These are phyloP conservation scores for Melanerpes formicivorus DNA, from an alignment of 2,113 vertebrate genomes.

Conservation along the genomic window DNA sequence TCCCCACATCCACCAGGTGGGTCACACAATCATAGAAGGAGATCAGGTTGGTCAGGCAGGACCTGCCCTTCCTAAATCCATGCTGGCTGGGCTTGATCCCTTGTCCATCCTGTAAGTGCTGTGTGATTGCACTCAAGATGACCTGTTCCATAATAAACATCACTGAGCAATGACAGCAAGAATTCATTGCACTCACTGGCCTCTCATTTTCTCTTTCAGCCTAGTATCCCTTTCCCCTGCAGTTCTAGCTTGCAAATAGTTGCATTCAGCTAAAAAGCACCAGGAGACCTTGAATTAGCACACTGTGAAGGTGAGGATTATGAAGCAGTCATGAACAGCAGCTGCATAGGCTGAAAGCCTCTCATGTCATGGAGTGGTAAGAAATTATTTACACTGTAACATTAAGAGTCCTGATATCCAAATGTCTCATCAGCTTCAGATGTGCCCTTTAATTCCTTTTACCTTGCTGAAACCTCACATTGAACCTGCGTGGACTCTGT, in stretches of 20 bases:
- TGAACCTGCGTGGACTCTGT: not conserved
- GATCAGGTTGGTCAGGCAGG: too few species aligned
- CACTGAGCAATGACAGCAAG: not conserved
- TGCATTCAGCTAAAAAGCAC: not conserved
- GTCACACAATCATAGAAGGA: too few species aligned
- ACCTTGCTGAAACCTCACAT: not conserved
- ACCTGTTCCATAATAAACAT: not conserved
- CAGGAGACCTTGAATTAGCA: not conserved
- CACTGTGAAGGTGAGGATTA: not conserved
- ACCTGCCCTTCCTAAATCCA: too few species aligned
- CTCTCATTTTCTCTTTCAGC: not conserved
- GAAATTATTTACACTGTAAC: constrained; percentile 41
- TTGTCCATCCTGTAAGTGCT: too few species aligned
- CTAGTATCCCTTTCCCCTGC: not conserved
- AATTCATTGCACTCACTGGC: not conserved
- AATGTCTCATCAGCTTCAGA: not conserved
- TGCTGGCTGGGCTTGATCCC: too few species aligned
- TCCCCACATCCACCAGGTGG: too few species aligned
- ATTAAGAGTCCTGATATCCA: not conserved
- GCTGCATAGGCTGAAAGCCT: not conserved
- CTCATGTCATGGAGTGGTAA: not conserved
- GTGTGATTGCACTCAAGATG: too few species aligned
- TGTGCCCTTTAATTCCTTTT: constrained; percentile 35
- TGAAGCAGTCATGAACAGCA: not conserved
- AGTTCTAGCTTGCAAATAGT: not conserved